Conservation (phyloP, 2,888 invertebrate genomes). For the Eupithecia centaureata region DNA sequence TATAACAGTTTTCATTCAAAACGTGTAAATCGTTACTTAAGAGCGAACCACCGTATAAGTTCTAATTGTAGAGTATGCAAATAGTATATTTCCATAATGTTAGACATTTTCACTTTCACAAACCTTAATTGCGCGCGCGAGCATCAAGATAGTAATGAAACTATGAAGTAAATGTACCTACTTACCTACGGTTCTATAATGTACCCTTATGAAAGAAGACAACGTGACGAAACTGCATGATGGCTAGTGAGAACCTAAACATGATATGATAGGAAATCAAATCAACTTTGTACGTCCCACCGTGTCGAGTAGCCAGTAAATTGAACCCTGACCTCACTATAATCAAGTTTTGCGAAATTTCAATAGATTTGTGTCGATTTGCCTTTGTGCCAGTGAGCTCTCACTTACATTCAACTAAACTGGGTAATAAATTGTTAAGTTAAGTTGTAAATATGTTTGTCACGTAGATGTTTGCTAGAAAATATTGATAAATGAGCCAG, state of each 20-base stretch:
- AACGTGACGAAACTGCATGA: neutral
- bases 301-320: neutral
- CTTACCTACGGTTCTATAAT: neutral
- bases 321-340: neutral
- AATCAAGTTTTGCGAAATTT: neutral
- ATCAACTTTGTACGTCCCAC: neutral
- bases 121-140: slow-evolving; percentile 49
- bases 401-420: neutral
- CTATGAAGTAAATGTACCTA: slow-evolving; percentile 13
- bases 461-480: neutral
- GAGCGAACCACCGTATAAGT: slow-evolving; percentile 33
- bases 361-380: neutral
- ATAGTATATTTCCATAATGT: slow-evolving; percentile 50
- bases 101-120: slow-evolving; percentile 60
- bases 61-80: slow-evolving; percentile 34
- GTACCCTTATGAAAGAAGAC: neutral
- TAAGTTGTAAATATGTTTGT: no score
- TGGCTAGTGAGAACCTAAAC: neutral
- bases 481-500: neutral
- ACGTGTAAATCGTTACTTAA: slow-evolving; percentile 22
- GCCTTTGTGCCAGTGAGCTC: neutral
- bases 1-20: neutral
- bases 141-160: slow-evolving; percentile 38
- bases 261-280: neutral
- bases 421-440: neutral